Evolutionary conservation across 2,888 invertebrate species (phyloP).

Genomic region (Ramazzottius varieornatus): DNA sequence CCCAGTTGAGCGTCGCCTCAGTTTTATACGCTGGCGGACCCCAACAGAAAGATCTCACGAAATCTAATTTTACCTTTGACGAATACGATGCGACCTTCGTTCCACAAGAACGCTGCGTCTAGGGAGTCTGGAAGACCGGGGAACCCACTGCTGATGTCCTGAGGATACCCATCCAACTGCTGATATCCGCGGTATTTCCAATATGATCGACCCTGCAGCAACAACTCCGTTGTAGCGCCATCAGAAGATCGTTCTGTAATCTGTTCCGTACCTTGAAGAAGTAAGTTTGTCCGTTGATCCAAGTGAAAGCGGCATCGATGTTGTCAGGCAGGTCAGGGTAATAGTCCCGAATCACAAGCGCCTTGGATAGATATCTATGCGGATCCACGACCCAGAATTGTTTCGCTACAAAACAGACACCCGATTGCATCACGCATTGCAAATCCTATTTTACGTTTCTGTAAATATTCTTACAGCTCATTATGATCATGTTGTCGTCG

Average conservation of each 20-base stretch:
- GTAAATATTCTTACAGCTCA: not conserved
- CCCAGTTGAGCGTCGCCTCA: too few relatives aligned
- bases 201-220: not conserved
- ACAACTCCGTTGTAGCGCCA: not conserved
- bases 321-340: not conserved
- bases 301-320: not conserved
- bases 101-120: not conserved
- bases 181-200: not conserved
- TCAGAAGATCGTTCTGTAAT: too few relatives aligned
- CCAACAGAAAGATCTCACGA: not conserved
- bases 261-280: constrained; percentile 1
- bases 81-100: not conserved
- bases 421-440: too few relatives aligned
- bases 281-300: constrained; percentile 1
- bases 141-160: not conserved
- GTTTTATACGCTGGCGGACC: not conserved
- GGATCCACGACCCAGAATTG: constrained; percentile 3
- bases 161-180: not conserved
- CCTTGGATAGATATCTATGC: not conserved
- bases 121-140: not conserved
- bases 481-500: not conserved
- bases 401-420: not conserved
- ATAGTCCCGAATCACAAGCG: not conserved
- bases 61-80: not conserved
- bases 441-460: too few relatives aligned